Evolutionary conservation across 2,888 invertebrate genomes (phyloP).

Genomic region (Mantis religiosa): DNA sequence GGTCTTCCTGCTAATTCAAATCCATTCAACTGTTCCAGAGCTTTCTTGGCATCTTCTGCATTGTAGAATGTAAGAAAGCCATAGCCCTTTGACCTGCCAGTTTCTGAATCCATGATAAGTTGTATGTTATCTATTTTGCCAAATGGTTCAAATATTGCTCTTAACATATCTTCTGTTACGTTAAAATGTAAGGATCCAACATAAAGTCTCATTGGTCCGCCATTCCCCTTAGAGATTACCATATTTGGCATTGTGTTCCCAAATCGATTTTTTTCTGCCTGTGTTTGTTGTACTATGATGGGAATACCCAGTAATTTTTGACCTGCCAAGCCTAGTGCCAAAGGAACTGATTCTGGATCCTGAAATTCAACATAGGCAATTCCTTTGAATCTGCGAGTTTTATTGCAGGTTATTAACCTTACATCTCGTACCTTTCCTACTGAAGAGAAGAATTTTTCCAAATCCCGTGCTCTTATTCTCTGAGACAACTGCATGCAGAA

Average conservation of each 20-base stretch:
- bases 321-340: slow-evolving; percentile 92
- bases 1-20: slow-evolving; percentile 97
- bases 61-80: slow-evolving; percentile 96
- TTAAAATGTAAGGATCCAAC: slow-evolving; percentile 98
- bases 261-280: slow-evolving; percentile 87
- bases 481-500: slow-evolving; percentile 98
- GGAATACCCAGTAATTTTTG: slow-evolving; percentile 94
- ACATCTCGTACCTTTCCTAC: slow-evolving; percentile 99
- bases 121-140: slow-evolving; percentile 95
- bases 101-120: slow-evolving; percentile 92
- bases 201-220: slow-evolving; percentile 94
- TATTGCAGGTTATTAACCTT: slow-evolving; percentile 96
- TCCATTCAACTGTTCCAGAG: slow-evolving; percentile 96
- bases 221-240: slow-evolving; percentile 79
- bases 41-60: slow-evolving; percentile 96
- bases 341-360: slow-evolving; percentile 93
- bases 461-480: slow-evolving; percentile 85
- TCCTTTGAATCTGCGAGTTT: slow-evolving; percentile 96
- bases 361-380: slow-evolving; percentile 99
- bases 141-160: slow-evolving; percentile 98
- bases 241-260: slow-evolving; percentile 76
- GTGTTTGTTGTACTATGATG: slow-evolving; percentile 96
- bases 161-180: slow-evolving; percentile 97
- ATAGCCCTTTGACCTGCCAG: slow-evolving; percentile 92
- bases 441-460: slow-evolving; percentile 98